Base-by-base conservation (phyloP, 2,113 vertebrate species). In the Hypanus sabinus region DNA sequence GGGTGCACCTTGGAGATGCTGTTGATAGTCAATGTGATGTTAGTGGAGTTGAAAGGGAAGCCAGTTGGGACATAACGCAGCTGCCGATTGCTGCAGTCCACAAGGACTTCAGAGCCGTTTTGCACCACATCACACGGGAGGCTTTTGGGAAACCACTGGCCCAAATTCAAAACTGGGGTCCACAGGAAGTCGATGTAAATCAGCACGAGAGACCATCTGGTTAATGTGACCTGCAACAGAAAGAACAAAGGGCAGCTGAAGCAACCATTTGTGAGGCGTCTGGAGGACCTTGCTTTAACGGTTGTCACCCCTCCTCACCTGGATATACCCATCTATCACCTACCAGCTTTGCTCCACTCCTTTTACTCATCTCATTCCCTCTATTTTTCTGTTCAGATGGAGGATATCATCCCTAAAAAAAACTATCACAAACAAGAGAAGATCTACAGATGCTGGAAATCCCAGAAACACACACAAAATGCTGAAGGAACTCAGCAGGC, bases 1-100 rank as follows among this genome's bases (percentile, higher is more conserved):
- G 96, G 95, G 70, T 96, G 96, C 93, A 99, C 96, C 0, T 87
- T 77, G 0, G 96, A 96, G 85, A 99, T 99, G 55, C 97, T 97
- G 95, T 99, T 99, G 95, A 99, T 99, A 94, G 97, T 98, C 88
- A 99, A 97, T 0, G 97, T 99, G 94, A 99, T 96, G 95, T 99
- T 99, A 94, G 98, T 99, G 11, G 96, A 95, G 0, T 98, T 98
- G 94, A 27, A 24, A 11, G 99, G 98, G 94, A 99, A 98, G 80
- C 97, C 97, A 10, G 0, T 62, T 3, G 98, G 99, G 18, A 99
- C 94, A 24, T 96, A 92, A 0, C 22, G 96, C 94, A 99, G 97
- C 33, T 93, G 95, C 68, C 97, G 97, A n/a, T 98, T 96, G 0
- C 97, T 98, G 95, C 99, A 99, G 95, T 99, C 97, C 93, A 99